Evolutionary conservation across 2,113 vertebrate genomes (phyloP).

Genomic region (Xerus inauris): DNA sequence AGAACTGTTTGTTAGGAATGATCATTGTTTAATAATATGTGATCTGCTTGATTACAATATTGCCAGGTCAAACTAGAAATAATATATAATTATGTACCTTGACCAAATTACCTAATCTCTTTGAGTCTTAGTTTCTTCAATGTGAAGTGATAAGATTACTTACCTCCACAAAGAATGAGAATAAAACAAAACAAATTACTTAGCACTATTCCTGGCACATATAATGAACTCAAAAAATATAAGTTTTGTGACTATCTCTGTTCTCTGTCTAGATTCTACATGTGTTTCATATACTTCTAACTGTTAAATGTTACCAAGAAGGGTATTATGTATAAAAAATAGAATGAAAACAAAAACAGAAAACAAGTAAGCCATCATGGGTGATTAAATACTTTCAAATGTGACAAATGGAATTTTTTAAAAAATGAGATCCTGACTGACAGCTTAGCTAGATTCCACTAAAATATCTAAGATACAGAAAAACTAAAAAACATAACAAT

Average conservation of each 20-base stretch:
- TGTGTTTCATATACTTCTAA: background rate
- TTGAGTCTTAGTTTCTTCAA: constrained; percentile 16
- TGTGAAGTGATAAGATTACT: background rate
- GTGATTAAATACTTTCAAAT: constrained; percentile 1
- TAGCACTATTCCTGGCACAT: background rate
- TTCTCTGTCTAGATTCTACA: background rate
- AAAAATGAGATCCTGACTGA: background rate
- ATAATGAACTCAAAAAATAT: background rate
- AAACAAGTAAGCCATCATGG: background rate
- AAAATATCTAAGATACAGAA: background rate
- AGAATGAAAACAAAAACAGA: background rate
- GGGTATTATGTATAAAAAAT: background rate
- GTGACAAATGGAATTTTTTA: background rate
- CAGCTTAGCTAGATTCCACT: background rate
- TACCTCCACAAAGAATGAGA: background rate
- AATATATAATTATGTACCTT: background rate
- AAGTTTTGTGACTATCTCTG: background rate
- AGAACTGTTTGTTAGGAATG: background rate
- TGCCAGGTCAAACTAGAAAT: constrained; percentile 22
- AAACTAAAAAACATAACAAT: constrained; percentile 10
- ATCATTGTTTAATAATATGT: constrained; percentile 34
- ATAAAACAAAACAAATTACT: constrained; percentile 32
- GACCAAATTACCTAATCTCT: constrained; percentile 30
- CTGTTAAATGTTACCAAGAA: constrained; percentile 18
- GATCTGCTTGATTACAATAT: background rate